phyloP scores from a whole-genome alignment of 2,797 vertebrate genomes.

The Bothrops alternatus region DNA sequence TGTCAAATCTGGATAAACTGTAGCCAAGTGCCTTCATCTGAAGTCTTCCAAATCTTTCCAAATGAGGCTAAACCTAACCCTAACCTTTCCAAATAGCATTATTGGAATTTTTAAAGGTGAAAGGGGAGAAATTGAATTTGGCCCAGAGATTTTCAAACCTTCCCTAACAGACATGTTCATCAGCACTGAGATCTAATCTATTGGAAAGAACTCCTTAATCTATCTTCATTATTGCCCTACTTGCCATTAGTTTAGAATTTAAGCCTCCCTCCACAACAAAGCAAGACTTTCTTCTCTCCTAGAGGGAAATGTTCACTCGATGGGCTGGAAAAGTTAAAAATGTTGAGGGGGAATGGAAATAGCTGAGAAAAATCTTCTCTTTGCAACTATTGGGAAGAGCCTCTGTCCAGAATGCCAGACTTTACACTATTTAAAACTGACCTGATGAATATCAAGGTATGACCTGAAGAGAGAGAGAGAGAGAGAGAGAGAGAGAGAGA shows the following conservation, averaged over 20 bases:
- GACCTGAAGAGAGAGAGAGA: neutral
- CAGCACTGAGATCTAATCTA: constrained; percentile 17
- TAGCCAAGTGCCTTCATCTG: neutral
- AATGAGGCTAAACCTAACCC: neutral
- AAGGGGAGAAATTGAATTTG: constrained; percentile 27
- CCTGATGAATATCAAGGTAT: constrained; percentile 7
- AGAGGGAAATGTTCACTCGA: neutral
- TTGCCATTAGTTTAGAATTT: constrained; percentile 38
- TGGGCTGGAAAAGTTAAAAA: constrained; percentile 24
- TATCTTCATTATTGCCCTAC: constrained; percentile 56
- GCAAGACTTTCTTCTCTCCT: constrained; percentile 8
- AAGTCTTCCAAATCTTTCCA: constrained; percentile 12
- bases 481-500: rapidly evolving
- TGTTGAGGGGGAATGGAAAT: neutral
- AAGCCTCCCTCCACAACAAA: constrained; percentile 13
- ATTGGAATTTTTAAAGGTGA: constrained; percentile 47
- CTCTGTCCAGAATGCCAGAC: neutral
- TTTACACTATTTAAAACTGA: neutral
- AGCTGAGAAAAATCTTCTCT: neutral
- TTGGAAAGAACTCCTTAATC: constrained; percentile 39
- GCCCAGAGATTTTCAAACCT: constrained; percentile 29
- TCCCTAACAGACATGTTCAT: neutral
- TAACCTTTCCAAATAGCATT: neutral
- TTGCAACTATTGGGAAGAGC: neutral
- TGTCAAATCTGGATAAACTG: neutral